Evolutionary conservation across 1,140 invertebrate genomes (phyloP).

Genomic region (Araneus ventricosus): DNA sequence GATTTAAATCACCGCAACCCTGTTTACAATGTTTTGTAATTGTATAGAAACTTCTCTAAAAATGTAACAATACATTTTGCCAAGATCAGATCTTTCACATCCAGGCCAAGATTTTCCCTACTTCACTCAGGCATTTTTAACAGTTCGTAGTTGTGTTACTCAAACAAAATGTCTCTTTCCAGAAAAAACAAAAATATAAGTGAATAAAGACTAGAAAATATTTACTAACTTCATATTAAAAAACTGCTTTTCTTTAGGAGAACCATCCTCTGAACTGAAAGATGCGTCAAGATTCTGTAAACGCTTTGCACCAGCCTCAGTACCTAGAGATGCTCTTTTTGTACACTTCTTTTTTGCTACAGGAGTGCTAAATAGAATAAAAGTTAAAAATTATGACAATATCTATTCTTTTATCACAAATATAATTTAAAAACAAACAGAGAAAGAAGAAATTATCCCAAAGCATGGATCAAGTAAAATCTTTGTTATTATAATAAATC

Average conservation of each 20-base stretch:
- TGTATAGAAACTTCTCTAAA: no score
- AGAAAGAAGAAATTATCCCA: no score
- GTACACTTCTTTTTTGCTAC: slow-evolving; percentile 49
- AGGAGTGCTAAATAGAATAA: background rate
- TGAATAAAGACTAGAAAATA: background rate
- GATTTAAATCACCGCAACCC: no score
- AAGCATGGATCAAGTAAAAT: no score
- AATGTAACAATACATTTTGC: no score
- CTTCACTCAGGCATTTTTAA: no score
- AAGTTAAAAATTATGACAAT: background rate
- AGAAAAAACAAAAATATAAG: no score
- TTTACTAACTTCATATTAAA: slow-evolving; percentile 37
- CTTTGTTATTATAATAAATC: no score
- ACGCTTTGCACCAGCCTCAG: background rate
- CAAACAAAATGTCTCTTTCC: background rate
- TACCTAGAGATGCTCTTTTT: background rate
- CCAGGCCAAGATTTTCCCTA: no score
- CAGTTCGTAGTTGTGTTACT: background rate
- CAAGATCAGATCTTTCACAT: no score
- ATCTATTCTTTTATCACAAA: background rate
- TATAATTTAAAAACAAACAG: no score
- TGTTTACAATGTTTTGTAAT: no score
- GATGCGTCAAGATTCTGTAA: background rate
- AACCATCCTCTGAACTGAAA: slow-evolving; percentile 37
- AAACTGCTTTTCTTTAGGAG: slow-evolving; percentile 30